Evolutionary conservation across 2,113 vertebrate genomes (phyloP).

Genomic region (Trichomycterus rosablanca): DNA sequence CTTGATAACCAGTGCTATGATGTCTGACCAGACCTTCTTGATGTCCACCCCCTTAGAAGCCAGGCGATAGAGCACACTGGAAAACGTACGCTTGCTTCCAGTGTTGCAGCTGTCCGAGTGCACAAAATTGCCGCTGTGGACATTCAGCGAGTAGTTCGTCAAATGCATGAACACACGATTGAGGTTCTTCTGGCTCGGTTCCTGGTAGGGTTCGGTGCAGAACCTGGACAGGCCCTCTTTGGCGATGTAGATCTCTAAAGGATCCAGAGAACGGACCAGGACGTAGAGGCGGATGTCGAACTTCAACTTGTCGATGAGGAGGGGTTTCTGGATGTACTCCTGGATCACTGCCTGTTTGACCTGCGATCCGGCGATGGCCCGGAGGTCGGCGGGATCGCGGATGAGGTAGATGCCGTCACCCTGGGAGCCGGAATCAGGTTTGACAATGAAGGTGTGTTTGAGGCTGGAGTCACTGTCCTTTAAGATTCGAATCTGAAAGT

Average conservation of each 20-base stretch:
- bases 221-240: conserved; percentile 95
- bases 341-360: conserved; percentile 86
- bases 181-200: conserved; percentile 87
- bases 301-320: conserved; percentile 94
- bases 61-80: conserved; percentile 83
- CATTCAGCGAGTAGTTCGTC: conserved; percentile 94
- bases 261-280: conserved; percentile 86
- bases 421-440: conserved; percentile 92
- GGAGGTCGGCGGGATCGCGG: conserved; percentile 82
- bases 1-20: conserved; percentile 94
- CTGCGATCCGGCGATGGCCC: conserved; percentile 68
- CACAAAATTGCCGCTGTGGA: conserved; percentile 89
- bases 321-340: conserved; percentile 89
- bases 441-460: conserved; percentile 91
- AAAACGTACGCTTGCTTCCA: conserved; percentile 93
- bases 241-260: conserved; percentile 93
- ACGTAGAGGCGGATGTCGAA: conserved; percentile 97
- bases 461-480: conserved; percentile 76
- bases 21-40: conserved; percentile 94
- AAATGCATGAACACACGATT: conserved; percentile 95
- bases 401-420: conserved; percentile 99
- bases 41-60: conserved; percentile 85
- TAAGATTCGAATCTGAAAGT: conserved; percentile 72
- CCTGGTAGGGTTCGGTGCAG: conserved; percentile 95
- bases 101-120: conserved; percentile 87